Evolutionary conservation across 2,888 invertebrate genomes (phyloP).

Genomic region (Chloroclysta siterata): DNA sequence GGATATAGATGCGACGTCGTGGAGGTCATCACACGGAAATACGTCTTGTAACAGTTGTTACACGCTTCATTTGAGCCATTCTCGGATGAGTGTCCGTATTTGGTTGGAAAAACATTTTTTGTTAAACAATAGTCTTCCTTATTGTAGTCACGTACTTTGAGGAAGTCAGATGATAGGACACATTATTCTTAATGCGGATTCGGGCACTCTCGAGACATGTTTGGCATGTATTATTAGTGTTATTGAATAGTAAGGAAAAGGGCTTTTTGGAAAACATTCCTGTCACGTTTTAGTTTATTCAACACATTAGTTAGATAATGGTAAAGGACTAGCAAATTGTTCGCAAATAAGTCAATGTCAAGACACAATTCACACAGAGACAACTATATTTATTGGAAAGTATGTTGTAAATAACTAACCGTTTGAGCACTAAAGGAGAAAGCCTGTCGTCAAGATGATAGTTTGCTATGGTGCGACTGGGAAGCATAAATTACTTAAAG

Average conservation of each 20-base stretch:
- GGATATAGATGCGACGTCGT: conserved; percentile 15
- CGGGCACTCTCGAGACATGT: conserved; percentile 34
- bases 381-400: conserved; percentile 53
- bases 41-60: conserved; percentile 11
- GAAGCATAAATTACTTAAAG: conserved; percentile 1
- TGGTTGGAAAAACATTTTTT: conserved; percentile 45
- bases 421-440: conserved; percentile 30
- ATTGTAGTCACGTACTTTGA: conserved; percentile 51
- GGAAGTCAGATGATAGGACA: conserved; percentile 48
- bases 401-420: conserved; percentile 55
- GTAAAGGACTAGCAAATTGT: conserved; percentile 11
- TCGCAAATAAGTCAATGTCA: conserved; percentile 28
- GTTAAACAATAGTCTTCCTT: conserved; percentile 49
- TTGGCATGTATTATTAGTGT: conserved; percentile 29
- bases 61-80: conserved; percentile 22
- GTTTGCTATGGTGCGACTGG: conserved; percentile 2
- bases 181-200: conserved; percentile 46
- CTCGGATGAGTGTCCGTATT: conserved; percentile 32
- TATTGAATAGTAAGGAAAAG: conserved; percentile 25
- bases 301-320: conserved; percentile 21
- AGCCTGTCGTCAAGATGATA: conserved; percentile 27
- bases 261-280: conserved; percentile 12
- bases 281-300: conserved; percentile 19
- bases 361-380: conserved; percentile 43
- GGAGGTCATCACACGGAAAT: conserved; percentile 19